A percentile compares a stretch with the other conserved stretches of the same genome.
These are phyloP conservation scores for Lymantria dispar DNA, from an alignment of 2,888 invertebrate species.

Conservation along the genomic window DNA sequence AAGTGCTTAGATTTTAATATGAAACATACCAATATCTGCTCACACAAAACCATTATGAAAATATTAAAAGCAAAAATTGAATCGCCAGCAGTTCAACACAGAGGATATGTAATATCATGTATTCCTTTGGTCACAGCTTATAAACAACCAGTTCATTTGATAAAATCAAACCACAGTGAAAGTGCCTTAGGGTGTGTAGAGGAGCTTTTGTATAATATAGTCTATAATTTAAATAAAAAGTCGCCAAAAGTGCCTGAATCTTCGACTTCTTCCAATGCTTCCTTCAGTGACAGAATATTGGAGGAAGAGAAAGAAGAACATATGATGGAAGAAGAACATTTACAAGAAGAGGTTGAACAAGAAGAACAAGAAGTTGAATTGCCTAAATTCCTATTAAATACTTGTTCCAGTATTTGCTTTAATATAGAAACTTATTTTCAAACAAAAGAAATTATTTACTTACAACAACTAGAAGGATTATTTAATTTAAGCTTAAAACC, in stretches of 20 bases:
- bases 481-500: conserved; percentile 60
- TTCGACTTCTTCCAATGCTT: conserved; percentile 29
- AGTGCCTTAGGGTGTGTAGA: conserved; percentile 47
- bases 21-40: conserved; percentile 73
- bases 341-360: conserved; percentile 43
- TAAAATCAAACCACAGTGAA: conserved; percentile 51
- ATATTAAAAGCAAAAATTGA: conserved; percentile 78
- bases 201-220: conserved; percentile 49
- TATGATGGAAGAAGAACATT: conserved; percentile 40
- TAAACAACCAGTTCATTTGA: conserved; percentile 37
- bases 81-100: conserved; percentile 75
- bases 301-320: conserved; percentile 40
- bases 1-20: conserved; percentile 82
- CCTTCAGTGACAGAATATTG: conserved; percentile 39
- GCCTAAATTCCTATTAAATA: conserved; percentile 60
- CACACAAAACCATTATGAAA: conserved; percentile 72
- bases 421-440: conserved; percentile 37
- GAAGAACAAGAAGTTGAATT: conserved; percentile 53
- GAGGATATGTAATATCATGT: conserved; percentile 86
- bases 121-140: conserved; percentile 83
- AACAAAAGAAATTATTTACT: conserved; percentile 46
- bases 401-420: conserved; percentile 47
- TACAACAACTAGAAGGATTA: conserved; percentile 56
- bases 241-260: conserved; percentile 35
- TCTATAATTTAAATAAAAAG: conserved; percentile 56